Evolutionary conservation across 1,140 invertebrate genomes (phyloP), one percentile per base, ranked within the genome.

Genomic region (Himalopsyche phryganea): DNA sequence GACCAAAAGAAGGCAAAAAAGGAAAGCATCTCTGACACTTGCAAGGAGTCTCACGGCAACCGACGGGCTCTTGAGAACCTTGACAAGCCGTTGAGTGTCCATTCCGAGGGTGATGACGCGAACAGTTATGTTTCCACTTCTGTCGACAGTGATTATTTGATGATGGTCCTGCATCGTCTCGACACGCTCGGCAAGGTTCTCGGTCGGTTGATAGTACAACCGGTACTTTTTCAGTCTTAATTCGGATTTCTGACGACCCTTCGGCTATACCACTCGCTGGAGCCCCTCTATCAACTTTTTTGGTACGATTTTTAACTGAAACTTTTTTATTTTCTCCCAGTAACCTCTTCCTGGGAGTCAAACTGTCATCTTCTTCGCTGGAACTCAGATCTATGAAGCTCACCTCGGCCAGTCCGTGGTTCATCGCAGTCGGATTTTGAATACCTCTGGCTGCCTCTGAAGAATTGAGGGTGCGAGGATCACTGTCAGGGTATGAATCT

Each of bases 331-430:
- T 52, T 41, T 49, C 59, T 36, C 44, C 36, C 67, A 66, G 65
- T 18, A 66, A 67, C 52, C 67, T 69, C 60, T 72, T 74, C 61
- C 67, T 71, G 35, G 69, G 69, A 9, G 66, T 62, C 11, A 47
- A 14, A 49, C 46, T 52, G 65, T 71, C 69, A 28, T 78, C 75
- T 65, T 77, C 76, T 46, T 77, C 76, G 57, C 76, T 75, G 36
- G 75, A 76, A 59, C 74, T 76, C 1, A 77, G 70, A 70, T 76
- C 76, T 60, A 78, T 76, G 33, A 70, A 66, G 61, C 69, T 40
- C 67, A 38, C 65, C 28, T 28, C 23, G 9, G 23, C 23, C 9
- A 9, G 23, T 5, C 23, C 23, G 23, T 9, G 23, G 23, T 28
- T 28, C 23, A 9, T 5, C 23, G 4, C 23, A 3, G 23, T 5